phyloP scores from a whole-genome alignment of 2,888 invertebrate genomes.

The Steinernema hermaphroditum region DNA sequence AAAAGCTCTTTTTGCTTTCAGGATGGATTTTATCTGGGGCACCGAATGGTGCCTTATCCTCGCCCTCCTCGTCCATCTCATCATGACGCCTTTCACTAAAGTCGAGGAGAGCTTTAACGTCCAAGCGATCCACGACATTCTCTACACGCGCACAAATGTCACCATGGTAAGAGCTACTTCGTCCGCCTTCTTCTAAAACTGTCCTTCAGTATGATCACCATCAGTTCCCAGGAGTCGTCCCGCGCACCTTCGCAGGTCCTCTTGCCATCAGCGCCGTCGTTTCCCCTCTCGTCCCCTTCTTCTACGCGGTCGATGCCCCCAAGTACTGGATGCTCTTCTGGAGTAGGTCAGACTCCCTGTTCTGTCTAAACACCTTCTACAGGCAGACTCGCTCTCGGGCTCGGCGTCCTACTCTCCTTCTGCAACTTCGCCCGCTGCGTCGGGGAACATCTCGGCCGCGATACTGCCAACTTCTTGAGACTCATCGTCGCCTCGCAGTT shows the following conservation, averaged over 20 bases:
- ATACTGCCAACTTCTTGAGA: slow-evolving; percentile 71
- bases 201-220: slow-evolving; percentile 89
- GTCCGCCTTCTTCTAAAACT: not conserved
- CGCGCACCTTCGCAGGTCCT: slow-evolving; percentile 91
- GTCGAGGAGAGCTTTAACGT: slow-evolving; percentile 99
- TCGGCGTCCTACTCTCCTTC: slow-evolving; percentile 78
- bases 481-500: slow-evolving; percentile 85
- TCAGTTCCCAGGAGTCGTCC: slow-evolving; percentile 94
- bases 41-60: slow-evolving; percentile 61
- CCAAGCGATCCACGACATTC: slow-evolving; percentile 94
- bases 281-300: slow-evolving; percentile 36
- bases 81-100: slow-evolving; percentile 70
- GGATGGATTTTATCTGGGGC: slow-evolving; percentile 49
- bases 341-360: slow-evolving; percentile 39
- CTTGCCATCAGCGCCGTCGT: slow-evolving; percentile 77
- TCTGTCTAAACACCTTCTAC: slow-evolving; percentile 66
- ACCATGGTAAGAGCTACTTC: slow-evolving; percentile 43
- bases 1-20: too few species aligned
- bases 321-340: slow-evolving; percentile 58
- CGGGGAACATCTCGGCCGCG: slow-evolving; percentile 77
- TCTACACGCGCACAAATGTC: slow-evolving; percentile 76
- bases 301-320: slow-evolving; percentile 45
- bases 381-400: slow-evolving; percentile 82
- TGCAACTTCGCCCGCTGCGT: slow-evolving; percentile 77
- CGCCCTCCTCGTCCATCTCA: slow-evolving; percentile 50